These are phyloP conservation scores for Apamea sordens DNA, from an alignment of 2,888 invertebrate species.

Conservation along the genomic window DNA sequence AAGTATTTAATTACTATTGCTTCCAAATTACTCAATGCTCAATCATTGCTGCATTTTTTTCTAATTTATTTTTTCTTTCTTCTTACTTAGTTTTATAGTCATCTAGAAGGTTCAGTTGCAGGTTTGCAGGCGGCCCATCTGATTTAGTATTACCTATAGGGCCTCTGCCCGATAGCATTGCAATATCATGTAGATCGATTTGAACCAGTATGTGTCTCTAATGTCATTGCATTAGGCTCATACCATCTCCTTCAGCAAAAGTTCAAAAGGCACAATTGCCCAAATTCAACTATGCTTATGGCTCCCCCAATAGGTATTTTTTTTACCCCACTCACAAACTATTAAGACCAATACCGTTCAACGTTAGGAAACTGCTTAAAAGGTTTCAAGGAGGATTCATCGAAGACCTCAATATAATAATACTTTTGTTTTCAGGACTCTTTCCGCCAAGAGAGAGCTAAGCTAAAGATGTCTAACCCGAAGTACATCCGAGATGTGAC, in stretches of 20 bases:
- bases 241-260: neutral
- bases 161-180: neutral
- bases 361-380: neutral
- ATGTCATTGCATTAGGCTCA: neutral
- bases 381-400: neutral
- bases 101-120: neutral
- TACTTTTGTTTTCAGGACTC: conserved; percentile 53
- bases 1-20: conserved; percentile 50
- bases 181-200: neutral
- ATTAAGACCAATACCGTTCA: neutral
- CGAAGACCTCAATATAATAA: neutral
- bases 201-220: neutral
- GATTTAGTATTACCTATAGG: neutral
- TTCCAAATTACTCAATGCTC: neutral
- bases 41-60: neutral
- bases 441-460: conserved; percentile 67
- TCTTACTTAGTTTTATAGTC: neutral
- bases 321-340: neutral
- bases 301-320: neutral
- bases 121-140: neutral
- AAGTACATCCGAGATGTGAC: conserved; percentile 68
- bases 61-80: neutral
- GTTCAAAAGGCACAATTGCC: neutral
- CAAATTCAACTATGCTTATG: neutral
- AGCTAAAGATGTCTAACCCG: conserved; percentile 62